Base-by-base conservation (phyloP, 2,888 invertebrate genomes). In the Saturnia pavonia region DNA sequence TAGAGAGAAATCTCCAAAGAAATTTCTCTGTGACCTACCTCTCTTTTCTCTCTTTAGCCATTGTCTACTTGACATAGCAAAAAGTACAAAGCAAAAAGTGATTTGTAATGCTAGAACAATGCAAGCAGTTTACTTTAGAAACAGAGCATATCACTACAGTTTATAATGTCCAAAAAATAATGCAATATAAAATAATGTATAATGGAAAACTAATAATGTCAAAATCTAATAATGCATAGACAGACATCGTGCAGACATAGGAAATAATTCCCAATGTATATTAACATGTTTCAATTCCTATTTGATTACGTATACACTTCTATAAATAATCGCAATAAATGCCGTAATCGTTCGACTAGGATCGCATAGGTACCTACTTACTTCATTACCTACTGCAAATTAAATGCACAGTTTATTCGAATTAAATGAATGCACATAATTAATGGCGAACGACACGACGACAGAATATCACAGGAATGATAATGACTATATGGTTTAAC, bases 371-470 rank as follows among this genome's bases (percentile, higher is more conserved):
- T n/a, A n/a, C n/a, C n/a, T n/a, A n/a, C n/a, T n/a, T n/a, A 60
- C 12, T 27, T 60, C 14, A 25, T 2, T 60, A 25, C n/a, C n/a
- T n/a, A n/a, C 57, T 27, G 25, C 0, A 27, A 60, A 27, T 60
- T 60, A 60, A 60, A 60, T 27, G 57, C 25, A 60, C 25, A 14
- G 19, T 25, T 60, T 27, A 60, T 54, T n/a, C 27, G 4, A 25
- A 6, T 60, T 60, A 60, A 60, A 60, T 60, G 57, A 25, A 60
- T 60, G 57, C 57, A 25, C 57, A 60, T 60, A 60, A 60, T n/a
- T 60, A 60, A 60, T 60, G 25, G 27, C 25, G 57, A 60, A 25
- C 57, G 25, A 60, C 25, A 25, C 57, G 25, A 60, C 57, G 14
- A 60, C 27, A 14, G 25, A 19, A 60, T 60, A 60, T 60, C 57